Base-by-base conservation (phyloP, 2,113 vertebrate species). In the Colaptes auratus region DNA sequence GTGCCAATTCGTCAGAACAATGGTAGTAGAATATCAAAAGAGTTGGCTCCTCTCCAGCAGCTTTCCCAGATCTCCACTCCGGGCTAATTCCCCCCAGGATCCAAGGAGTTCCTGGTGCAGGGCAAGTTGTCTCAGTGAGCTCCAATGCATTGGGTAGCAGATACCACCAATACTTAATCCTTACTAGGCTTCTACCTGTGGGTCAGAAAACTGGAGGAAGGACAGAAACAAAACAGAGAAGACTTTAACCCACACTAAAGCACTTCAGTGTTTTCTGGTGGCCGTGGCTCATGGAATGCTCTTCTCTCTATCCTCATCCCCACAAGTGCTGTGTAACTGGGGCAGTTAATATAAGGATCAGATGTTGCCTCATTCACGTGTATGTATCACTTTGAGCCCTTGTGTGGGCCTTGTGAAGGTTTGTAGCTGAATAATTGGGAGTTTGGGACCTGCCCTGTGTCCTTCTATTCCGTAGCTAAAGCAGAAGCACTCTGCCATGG, bases 61-160 rank as follows among this genome's bases (percentile, higher is more conserved):
- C 48, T 65, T 48, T 66, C 13, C 75, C 3, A 25, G 33, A n/a
- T 50, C 53, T 21, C 53, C 53, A 4, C 39, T 10, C 25, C 0
- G 23, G 31, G 70, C 48, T 58, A 1, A 2, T 24, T 67, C 65
- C 18, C 18, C 35, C 24, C 10, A 5, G 16, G 23, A 42, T 25
- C 59, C 71, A 3, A 5, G 81, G 31, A 60, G 56, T 66, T 73
- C 2, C 56, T 18, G 64, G 1, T 75, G 76, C 7, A 31, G 0
- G 1, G 35, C 8, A 2, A 23, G 0, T 46, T 39, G 65, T 14
- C 48, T 13, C 69, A n/a, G 73, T 9, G 42, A 81, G 73, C 63
- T 16, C 24, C 75, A 33, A 4, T 5, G 4, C 33, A 0, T 31
- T 33, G 3, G 6, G 12, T 27, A 4, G 39, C 1, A 39, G n/a